Evolutionary conservation across 2,113 vertebrate genomes (phyloP).

Genomic region (Thamnophis sirtalis): DNA sequence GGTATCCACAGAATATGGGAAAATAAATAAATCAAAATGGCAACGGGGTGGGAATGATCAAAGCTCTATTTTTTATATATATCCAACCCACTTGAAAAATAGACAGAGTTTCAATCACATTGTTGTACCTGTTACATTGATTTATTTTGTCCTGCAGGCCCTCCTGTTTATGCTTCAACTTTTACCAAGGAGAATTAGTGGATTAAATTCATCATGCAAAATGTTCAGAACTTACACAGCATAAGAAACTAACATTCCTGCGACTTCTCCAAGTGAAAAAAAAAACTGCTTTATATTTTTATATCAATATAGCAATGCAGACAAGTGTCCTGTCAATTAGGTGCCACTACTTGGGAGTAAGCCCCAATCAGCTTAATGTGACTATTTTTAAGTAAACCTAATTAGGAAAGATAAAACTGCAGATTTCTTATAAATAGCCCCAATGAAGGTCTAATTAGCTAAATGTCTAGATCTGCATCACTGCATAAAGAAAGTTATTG

Average conservation of each 20-base stretch:
- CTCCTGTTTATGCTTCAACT: background rate
- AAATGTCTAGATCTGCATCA: background rate
- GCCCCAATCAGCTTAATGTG: background rate
- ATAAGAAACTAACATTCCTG: background rate
- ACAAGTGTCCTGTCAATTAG: background rate
- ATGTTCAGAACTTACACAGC: background rate
- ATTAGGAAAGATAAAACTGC: background rate
- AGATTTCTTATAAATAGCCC: background rate
- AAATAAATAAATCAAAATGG: background rate
- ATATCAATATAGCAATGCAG: background rate
- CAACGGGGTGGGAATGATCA: background rate
- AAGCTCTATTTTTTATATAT: background rate
- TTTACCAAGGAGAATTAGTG: background rate
- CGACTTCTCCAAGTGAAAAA: background rate
- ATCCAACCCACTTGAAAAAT: background rate
- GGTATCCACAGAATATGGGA: background rate
- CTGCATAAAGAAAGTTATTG: background rate
- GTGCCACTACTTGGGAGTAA: background rate
- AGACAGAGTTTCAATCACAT: background rate
- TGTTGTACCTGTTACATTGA: background rate
- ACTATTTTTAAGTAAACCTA: background rate
- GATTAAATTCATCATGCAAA: background rate
- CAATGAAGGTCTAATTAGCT: background rate
- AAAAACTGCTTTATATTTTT: background rate
- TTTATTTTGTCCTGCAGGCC: background rate